These are phyloP conservation scores for Acanthiza pusilla DNA, from an alignment of 2,797 vertebrate species.

Conservation along the genomic window DNA sequence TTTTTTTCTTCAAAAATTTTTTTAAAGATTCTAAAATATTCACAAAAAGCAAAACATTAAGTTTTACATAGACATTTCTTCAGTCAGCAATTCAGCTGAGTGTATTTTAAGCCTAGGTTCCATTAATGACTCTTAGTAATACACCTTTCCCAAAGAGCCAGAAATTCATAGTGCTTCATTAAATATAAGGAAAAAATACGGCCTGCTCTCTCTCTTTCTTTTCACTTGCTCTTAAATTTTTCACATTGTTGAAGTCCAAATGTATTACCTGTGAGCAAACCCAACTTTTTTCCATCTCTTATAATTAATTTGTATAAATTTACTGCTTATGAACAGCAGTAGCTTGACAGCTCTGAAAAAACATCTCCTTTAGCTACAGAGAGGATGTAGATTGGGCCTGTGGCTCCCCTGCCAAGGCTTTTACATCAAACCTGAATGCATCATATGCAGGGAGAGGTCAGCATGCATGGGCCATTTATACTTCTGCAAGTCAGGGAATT, in stretches of 20 bases:
- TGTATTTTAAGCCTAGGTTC: constrained; percentile 45
- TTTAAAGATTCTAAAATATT: constrained; percentile 60
- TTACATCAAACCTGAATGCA: neutral
- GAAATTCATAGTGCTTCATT: constrained; percentile 12
- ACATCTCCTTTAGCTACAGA: neutral
- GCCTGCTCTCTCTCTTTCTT: neutral
- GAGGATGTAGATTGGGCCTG: neutral
- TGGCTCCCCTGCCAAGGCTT: neutral
- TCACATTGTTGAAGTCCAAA: neutral
- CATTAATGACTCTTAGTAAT: constrained; percentile 33
- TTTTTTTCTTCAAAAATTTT: neutral
- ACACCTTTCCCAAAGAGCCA: constrained; percentile 15
- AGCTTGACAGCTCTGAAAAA: constrained; percentile 20
- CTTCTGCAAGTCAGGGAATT: neutral
- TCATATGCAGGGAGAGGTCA: neutral
- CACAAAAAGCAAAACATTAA: constrained; percentile 56
- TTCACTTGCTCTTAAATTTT: neutral
- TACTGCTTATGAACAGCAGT: constrained; percentile 16
- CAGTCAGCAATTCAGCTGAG: constrained; percentile 19
- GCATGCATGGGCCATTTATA: neutral
- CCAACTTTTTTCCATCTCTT: neutral
- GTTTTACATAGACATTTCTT: constrained; percentile 44
- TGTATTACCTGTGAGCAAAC: neutral
- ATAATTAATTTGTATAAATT: constrained; percentile 50
- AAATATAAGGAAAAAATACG: neutral